phyloP scores from a whole-genome alignment of 2,888 invertebrate species.

The Aleiodes testaceus region DNA sequence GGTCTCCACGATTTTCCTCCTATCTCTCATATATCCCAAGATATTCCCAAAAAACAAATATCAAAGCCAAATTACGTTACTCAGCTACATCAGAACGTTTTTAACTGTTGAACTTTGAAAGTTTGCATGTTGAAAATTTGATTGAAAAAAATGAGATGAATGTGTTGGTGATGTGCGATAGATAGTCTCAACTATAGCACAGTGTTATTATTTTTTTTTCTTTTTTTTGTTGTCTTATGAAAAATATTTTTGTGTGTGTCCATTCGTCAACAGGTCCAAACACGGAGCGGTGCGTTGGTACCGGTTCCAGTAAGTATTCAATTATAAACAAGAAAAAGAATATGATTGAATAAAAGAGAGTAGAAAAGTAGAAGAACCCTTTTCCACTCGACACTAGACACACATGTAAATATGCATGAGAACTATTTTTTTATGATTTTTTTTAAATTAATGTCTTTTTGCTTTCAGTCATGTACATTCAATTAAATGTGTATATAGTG shows the following conservation, averaged over 20 bases:
- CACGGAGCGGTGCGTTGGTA: constrained; percentile 76
- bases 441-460: background rate
- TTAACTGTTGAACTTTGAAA: constrained; percentile 12
- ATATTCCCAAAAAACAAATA: background rate
- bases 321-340: constrained; percentile 44
- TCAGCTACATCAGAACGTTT: background rate
- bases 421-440: constrained; percentile 12
- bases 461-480: constrained; percentile 15
- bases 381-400: constrained; percentile 39
- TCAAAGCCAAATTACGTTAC: too few species aligned
- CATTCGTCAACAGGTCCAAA: constrained; percentile 75
- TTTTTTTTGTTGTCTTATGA: constrained; percentile 32
- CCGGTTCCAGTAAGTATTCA: constrained; percentile 77
- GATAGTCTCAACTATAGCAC: constrained; percentile 25
- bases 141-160: constrained; percentile 18
- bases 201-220: constrained; percentile 36
- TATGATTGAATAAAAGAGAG: constrained; percentile 13
- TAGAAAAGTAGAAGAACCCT: constrained; percentile 35
- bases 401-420: constrained; percentile 32
- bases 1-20: too few species aligned
- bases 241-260: constrained; percentile 69
- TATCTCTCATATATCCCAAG: too few species aligned
- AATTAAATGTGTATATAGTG: constrained; percentile 22
- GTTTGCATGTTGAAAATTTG: constrained; percentile 20
- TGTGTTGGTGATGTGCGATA: constrained; percentile 9